Evolutionary conservation across 2,888 invertebrate genomes (phyloP).

Genomic region (Leptothorax acervorum): DNA sequence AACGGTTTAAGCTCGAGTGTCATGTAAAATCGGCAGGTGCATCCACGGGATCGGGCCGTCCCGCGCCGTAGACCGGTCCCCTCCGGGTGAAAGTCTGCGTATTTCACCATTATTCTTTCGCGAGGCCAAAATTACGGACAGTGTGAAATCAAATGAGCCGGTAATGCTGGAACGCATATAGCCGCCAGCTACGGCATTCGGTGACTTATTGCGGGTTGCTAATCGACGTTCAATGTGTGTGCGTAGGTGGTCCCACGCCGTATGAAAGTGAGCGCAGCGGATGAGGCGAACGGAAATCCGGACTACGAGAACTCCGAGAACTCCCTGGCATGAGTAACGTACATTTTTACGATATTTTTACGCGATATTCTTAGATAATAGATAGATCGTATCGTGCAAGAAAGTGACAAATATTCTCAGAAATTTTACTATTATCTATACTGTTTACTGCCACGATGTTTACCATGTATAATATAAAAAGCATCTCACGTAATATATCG

Average conservation of each 20-base stretch:
- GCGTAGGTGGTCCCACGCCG: conserved; percentile 74
- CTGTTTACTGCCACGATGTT: not conserved
- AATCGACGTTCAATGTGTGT: conserved; percentile 70
- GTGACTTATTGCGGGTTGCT: conserved; percentile 81
- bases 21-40: conserved; percentile 71
- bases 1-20: conserved; percentile 47
- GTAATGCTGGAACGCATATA: conserved; percentile 81
- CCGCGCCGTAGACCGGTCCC: conserved; percentile 56
- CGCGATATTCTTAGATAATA: not conserved
- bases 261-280: not conserved
- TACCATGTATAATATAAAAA: not conserved
- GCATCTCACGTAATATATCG: not conserved
- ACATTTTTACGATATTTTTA: not conserved
- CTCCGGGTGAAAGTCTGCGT: conserved; percentile 73
- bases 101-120: conserved; percentile 77
- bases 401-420: not conserved
- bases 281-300: conserved; percentile 12
- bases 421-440: not conserved
- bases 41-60: conserved; percentile 32
- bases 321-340: not conserved
- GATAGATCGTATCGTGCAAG: not conserved
- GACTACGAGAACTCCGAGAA: not conserved
- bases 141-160: conserved; percentile 81
- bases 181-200: conserved; percentile 75
- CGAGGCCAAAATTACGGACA: conserved; percentile 78